These are phyloP conservation scores for Aricia artaxerxes DNA, from an alignment of 2,888 invertebrate genomes.

Conservation along the genomic window DNA sequence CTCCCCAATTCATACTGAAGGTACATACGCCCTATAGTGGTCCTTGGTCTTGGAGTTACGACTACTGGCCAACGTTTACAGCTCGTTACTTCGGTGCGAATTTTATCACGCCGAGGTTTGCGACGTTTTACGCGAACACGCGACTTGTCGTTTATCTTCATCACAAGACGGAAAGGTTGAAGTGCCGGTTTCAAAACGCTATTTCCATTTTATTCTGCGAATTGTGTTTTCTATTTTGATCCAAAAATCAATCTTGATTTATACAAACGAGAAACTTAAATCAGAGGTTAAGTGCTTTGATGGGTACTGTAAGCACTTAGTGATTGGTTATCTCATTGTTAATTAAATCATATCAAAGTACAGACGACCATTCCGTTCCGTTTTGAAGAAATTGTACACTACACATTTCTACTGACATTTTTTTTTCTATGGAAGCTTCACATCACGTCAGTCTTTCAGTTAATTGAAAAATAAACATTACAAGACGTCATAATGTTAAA, in stretches of 20 bases:
- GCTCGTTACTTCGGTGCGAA: constrained; percentile 1
- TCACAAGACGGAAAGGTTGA: constrained; percentile 16
- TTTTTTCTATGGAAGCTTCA: too few species aligned
- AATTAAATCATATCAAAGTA: too few species aligned
- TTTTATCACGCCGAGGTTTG: constrained; percentile 2
- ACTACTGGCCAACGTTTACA: neutral
- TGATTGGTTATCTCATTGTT: too few species aligned
- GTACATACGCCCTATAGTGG: neutral
- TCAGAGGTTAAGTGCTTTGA: neutral
- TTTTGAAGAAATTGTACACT: too few species aligned
- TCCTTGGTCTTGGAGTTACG: constrained; percentile 6
- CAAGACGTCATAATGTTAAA: too few species aligned
- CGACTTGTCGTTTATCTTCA: constrained; percentile 18
- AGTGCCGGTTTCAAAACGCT: neutral
- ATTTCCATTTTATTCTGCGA: neutral
- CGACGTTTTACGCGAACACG: constrained; percentile 13
- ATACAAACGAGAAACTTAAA: neutral
- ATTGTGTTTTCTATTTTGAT: neutral
- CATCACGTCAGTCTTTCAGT: too few species aligned
- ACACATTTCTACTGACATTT: too few species aligned
- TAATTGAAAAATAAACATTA: too few species aligned
- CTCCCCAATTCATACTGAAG: neutral
- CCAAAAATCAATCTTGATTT: neutral
- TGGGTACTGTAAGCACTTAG: too few species aligned
- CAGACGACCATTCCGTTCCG: too few species aligned